A percentile compares a stretch with the other conserved stretches of the same genome.
Conservation (phyloP, 2,888 invertebrate genomes). For the Taenaris catops region DNA sequence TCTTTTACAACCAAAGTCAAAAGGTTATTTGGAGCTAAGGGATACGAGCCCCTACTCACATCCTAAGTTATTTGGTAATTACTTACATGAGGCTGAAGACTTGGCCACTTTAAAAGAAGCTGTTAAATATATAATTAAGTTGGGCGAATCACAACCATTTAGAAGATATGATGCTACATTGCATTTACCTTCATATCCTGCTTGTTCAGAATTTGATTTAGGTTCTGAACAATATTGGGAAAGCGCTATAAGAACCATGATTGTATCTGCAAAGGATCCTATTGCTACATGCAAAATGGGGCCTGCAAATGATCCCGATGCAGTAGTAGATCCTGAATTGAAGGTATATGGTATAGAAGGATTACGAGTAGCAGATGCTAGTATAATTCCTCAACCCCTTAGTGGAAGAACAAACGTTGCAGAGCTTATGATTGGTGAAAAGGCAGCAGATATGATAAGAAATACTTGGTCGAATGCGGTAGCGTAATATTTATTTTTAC, state of each 20-base stretch:
- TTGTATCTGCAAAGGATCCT: constrained; percentile 81
- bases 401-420: constrained; percentile 84
- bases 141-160: constrained; percentile 81
- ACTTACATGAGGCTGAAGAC: constrained; percentile 84
- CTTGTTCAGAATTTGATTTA: constrained; percentile 66
- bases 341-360: constrained; percentile 82
- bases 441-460: constrained; percentile 84
- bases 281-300: constrained; percentile 87
- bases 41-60: constrained; percentile 87
- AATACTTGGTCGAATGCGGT: constrained; percentile 68
- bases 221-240: constrained; percentile 85
- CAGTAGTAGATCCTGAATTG: constrained; percentile 83
- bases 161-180: constrained; percentile 75
- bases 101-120: constrained; percentile 79
- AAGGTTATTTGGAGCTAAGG: constrained; percentile 84
- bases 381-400: constrained; percentile 82
- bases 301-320: constrained; percentile 76
- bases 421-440: constrained; percentile 86
- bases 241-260: constrained; percentile 81
- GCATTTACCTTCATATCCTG: constrained; percentile 71
- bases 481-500: constrained; percentile 20
- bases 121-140: constrained; percentile 79
- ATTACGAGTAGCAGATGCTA: constrained; percentile 84
- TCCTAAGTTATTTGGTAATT: constrained; percentile 90
- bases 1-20: constrained; percentile 86